Conservation (phyloP, 2,113 vertebrate genomes). For the Anolis carolinensis region DNA sequence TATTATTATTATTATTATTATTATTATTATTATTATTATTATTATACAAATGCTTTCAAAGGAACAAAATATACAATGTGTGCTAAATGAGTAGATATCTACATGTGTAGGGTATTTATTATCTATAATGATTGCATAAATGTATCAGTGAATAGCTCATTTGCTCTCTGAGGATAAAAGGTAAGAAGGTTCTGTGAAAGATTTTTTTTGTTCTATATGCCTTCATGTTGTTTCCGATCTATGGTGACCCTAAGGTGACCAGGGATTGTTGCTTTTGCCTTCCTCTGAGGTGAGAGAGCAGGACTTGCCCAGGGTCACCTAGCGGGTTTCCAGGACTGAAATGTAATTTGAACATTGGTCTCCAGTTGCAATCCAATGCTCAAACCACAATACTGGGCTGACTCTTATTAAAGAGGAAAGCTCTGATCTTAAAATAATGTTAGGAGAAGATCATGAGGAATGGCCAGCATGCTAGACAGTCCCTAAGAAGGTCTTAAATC, state of each 20-base stretch:
- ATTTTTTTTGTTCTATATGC: no score
- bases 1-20: no score
- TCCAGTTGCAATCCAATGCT: no score
- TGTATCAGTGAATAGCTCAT: not conserved
- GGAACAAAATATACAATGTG: not conserved
- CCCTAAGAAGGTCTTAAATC: not conserved
- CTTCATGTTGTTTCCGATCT: not conserved
- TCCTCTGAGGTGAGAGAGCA: no score
- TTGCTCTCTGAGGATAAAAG: not conserved
- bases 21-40: no score
- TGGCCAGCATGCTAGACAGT: not conserved
- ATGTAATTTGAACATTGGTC: no score
- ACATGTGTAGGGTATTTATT: not conserved
- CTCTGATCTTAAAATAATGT: not conserved
- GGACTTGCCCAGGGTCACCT: no score
- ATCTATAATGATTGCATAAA: not conserved
- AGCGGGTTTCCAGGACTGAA: no score
- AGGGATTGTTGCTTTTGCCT: no score
- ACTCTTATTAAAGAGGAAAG: not conserved
- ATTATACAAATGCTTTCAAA: not conserved
- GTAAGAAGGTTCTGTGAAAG: not conserved
- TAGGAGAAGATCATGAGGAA: not conserved
- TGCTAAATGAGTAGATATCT: conserved; percentile 3
- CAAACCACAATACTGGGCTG: no score
- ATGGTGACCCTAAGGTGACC: no score